Evolutionary conservation across 2,113 vertebrate genomes (phyloP), one percentile per base, ranked within the genome.

Genomic region (Phocoena sinus): DNA sequence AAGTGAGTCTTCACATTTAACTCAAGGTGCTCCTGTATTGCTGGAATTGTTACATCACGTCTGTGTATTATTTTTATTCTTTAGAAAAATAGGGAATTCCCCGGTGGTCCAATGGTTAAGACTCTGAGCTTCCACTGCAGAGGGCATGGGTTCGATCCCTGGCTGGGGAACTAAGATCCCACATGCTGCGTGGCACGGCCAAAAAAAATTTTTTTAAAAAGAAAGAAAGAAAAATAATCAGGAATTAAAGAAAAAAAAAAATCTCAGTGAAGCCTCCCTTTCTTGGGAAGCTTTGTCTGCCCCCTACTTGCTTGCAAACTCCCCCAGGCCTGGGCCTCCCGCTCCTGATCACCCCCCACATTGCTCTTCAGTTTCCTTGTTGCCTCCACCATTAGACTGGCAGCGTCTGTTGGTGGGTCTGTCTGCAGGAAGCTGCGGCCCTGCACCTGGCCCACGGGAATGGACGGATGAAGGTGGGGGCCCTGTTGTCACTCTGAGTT

Each of bases 181-280:
- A 21, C 17, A 6, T 41, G 4, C 20, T 28, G 9, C 5, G 6
- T 17, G 47, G 44, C 8, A 11, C 0, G 1, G 17, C 26, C 73
- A 50, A 20, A 31, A 31, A 11, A 20, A 15, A 0, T 25, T 60
- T 60, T 2, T 36, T 36, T 36, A 9, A 9, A 88, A n/a, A 67
- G 5, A 88, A 87, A 86, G 20, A n/a, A 31, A 47, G 25, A 67
- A 58, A 44, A 26, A 6, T 7, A 26, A 38, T 74, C 58, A 70
- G 31, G 53, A 79, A 79, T 58, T 7, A 31, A 44, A 71, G 41
- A 83, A 83, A 77, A 15, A 15, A 15, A 62, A 71, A 84, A n/a
- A n/a, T 76, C 36, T n/a, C 33, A 28, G 3, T 2, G 44, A 79
- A 25, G 13, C 17, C 21, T 60, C 17, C 56, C 38, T 58, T 83